Evolutionary conservation across 1,140 invertebrate genomes (phyloP), one percentile per base, ranked within the genome.

Genomic region (Hestina assimilis): DNA sequence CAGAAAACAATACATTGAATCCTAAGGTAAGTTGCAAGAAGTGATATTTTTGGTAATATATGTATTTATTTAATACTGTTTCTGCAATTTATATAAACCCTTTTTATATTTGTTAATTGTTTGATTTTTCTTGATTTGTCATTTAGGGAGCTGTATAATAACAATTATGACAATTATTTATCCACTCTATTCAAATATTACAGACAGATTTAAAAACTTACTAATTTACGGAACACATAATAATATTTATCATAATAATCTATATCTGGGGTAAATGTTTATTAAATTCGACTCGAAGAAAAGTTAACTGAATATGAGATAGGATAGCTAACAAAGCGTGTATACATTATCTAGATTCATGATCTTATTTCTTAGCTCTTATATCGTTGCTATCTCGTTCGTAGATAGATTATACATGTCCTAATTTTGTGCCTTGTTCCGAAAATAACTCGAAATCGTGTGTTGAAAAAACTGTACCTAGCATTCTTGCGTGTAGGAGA

Each of bases 1-100:
- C 95, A 72, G 95, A 97, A 90, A 94, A 94, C 87, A 94, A 93
- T 90, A 92, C 92, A 83, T 89, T 93, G 73, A 92, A 92, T 85
- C 89, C 87, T 73, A 89, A 89, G 85, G 89, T 89, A 74, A 84
- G 63, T 58, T 17, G 5, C 1, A 0, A 7, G 5, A 7, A 7
- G 3, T 15, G 7, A 35, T 15, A 15, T 7, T 7, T 0, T 4
- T 15, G 12, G 0, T n/a, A 15, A 15, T 14, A n/a, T 7, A 35
- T 17, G 12, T 11, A n/a, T 11, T 11, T 1, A 12, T 31, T 31
- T 31, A n/a, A n/a, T 31, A 14, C 11, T 12, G 0, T n/a, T 14
- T 11, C 0, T 31, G 11, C 2, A n/a, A n/a, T n/a, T n/a, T n/a
- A n/a, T n/a, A n/a, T n/a, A n/a, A n/a, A n/a, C n/a, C n/a, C n/a